Evolutionary conservation across 2,113 vertebrate species (phyloP), one percentile per base, ranked within the genome.

Genomic region (Cariama cristata): DNA sequence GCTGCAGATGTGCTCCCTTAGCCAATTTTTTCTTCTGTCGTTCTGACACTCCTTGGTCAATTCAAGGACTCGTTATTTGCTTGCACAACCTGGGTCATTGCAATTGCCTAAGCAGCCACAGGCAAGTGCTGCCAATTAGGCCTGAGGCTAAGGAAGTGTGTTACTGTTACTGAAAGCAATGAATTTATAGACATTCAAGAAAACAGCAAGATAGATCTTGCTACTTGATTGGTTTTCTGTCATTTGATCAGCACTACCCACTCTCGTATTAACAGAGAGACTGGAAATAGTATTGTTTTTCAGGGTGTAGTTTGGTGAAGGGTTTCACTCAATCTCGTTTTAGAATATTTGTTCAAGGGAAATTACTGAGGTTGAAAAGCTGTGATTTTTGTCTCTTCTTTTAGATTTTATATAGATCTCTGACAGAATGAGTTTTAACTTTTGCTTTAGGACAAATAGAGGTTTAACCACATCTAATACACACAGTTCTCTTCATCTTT

Each of bases 401-500:
- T 95, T 64, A 58, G 42, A 62, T 79, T 90, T 85, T 83, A 40
- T 60, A 38, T n/a, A 50, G 22, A 55, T 80, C 45, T 85, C 50
- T 55, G 15, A 42, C 22, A 69, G 58, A 76, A 89, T 0, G 6
- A 56, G 28, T 68, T 86, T 91, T 79, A 27, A 76, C 76, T 85
- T 81, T 81, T 85, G 52, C 60, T 87, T 84, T 64, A 75, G 80
- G 71, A 49, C 56, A 91, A 64, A 56, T 72, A 75, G 53, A 79
- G 85, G 27, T 95, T 96, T 89, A 87, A 79, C 86, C 79, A 60
- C n/a, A 53, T 91, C 19, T 89, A 81, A 72, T 83, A 62, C 14
- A 50, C 3, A 8, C 33, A 3, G 3, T 81, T 94, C 58, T 91
- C 56, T 72, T 66, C 14, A 75, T 85, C 56, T 81, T 75, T 14